A percentile compares a stretch with the other conserved stretches of the same genome.
phyloP scores from a whole-genome alignment of 2,113 vertebrate genomes.

The Corydoras sp. region DNA sequence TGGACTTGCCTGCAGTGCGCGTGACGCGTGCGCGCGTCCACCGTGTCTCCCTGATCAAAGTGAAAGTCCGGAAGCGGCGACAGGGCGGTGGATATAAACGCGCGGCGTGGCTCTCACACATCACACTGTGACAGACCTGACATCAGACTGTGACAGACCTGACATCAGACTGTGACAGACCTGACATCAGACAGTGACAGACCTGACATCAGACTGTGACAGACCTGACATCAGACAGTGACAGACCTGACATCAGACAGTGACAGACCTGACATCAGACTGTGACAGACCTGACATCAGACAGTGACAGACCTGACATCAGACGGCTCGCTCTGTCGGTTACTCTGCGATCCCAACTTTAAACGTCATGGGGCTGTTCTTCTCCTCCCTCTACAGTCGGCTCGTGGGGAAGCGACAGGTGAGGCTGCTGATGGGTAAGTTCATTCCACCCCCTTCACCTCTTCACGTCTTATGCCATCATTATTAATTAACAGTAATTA shows the following conservation, averaged over 20 bases:
- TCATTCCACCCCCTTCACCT: background rate
- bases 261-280: background rate
- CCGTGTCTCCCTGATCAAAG: background rate
- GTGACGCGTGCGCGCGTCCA: background rate
- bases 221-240: too few relatives aligned
- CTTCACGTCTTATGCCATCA: background rate
- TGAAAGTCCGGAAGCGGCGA: background rate
- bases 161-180: background rate
- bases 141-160: background rate
- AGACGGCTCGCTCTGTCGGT: background rate
- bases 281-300: background rate
- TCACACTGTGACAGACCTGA: background rate
- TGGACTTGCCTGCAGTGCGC: conserved; percentile 7
- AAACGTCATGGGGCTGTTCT: conserved; percentile 71
- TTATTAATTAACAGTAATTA: background rate
- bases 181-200: too few relatives aligned
- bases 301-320: background rate
- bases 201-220: background rate
- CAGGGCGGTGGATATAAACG: background rate
- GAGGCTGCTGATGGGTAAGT: conserved; percentile 81
- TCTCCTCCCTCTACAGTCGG: conserved; percentile 71
- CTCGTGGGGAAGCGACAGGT: conserved; percentile 77
- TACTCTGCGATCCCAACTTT: background rate
- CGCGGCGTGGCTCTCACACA: background rate
- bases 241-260: too few relatives aligned